Percentiles rank a stretch among this genome's conserved stretches.
phyloP scores from a whole-genome alignment of 2,888 invertebrate genomes.

The Ornithoptera alexandrae region DNA sequence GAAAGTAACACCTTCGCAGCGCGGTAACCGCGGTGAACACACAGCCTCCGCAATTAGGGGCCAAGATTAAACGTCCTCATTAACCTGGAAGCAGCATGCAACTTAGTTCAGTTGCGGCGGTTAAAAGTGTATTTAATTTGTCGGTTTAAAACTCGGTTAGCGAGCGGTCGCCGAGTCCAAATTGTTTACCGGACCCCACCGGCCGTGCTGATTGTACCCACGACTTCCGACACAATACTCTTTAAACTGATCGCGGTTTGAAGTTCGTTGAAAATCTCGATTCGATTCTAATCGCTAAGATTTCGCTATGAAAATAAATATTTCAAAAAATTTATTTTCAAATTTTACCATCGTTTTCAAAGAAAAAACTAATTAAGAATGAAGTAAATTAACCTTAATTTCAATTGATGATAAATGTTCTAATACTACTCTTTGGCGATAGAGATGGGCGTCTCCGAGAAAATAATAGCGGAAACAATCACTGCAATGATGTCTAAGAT shows the following conservation, averaged over 20 bases:
- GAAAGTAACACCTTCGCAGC: slow-evolving; percentile 20
- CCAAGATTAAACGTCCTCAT: slow-evolving; percentile 30
- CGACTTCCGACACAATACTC: slow-evolving; percentile 6
- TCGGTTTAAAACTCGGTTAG: slow-evolving; percentile 37
- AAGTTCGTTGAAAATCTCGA: slow-evolving; percentile 4
- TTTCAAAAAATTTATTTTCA: not conserved
- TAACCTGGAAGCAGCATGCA: slow-evolving; percentile 25
- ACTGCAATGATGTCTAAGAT: too few relatives aligned
- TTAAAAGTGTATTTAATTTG: slow-evolving; percentile 36
- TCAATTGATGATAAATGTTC: too few relatives aligned
- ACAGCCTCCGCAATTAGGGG: slow-evolving; percentile 30
- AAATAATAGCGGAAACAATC: too few relatives aligned
- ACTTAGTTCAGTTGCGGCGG: slow-evolving; percentile 30
- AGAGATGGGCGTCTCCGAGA: too few relatives aligned
- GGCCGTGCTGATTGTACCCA: slow-evolving; percentile 3
- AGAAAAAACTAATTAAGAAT: too few relatives aligned
- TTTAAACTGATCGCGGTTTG: slow-evolving; percentile 2
- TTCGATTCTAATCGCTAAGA: slow-evolving; percentile 1
- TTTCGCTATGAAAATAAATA: not conserved
- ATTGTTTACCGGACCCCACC: slow-evolving; percentile 32
- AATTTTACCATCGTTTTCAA: too few relatives aligned
- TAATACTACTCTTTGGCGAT: too few relatives aligned
- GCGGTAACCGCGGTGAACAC: slow-evolving; percentile 26
- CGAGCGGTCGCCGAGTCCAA: slow-evolving; percentile 31
- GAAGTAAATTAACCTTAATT: too few relatives aligned